Conservation (phyloP, 2,888 invertebrate genomes). For the Acanthosepion pharaonis region DNA sequence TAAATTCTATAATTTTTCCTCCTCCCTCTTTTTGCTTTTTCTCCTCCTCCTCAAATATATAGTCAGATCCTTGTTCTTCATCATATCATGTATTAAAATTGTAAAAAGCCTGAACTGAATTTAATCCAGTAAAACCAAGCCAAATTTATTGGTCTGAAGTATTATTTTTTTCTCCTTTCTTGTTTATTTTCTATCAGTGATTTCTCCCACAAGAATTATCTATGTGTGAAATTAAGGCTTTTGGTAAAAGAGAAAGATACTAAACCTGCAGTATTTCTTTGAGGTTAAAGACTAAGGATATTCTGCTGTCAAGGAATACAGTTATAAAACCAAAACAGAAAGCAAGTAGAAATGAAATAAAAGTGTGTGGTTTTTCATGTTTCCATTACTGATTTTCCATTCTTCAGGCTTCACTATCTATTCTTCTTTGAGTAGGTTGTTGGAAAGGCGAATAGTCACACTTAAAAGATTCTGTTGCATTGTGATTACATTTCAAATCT, state of each 20-base stretch:
- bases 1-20: neutral
- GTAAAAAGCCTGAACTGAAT: neutral
- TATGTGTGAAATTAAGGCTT: neutral
- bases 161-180: neutral
- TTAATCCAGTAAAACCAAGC: neutral
- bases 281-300: neutral
- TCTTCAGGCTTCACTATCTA: too few relatives aligned
- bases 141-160: neutral
- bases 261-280: neutral
- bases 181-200: neutral
- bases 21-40: neutral
- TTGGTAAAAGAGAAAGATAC: neutral
- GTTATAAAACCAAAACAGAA: too few relatives aligned
- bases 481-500: too few relatives aligned
- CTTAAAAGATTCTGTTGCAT: too few relatives aligned
- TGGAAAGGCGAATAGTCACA: too few relatives aligned
- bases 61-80: neutral
- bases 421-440: too few relatives aligned
- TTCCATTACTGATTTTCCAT: too few relatives aligned
- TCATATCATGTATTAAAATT: neutral
- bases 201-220: slow-evolving; percentile 5
- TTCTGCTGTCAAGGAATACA: too few relatives aligned
- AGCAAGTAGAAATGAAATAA: too few relatives aligned
- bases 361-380: too few relatives aligned
- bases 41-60: neutral